phyloP scores from a whole-genome alignment of 2,888 invertebrate species.

The Aphodius sticticus region DNA sequence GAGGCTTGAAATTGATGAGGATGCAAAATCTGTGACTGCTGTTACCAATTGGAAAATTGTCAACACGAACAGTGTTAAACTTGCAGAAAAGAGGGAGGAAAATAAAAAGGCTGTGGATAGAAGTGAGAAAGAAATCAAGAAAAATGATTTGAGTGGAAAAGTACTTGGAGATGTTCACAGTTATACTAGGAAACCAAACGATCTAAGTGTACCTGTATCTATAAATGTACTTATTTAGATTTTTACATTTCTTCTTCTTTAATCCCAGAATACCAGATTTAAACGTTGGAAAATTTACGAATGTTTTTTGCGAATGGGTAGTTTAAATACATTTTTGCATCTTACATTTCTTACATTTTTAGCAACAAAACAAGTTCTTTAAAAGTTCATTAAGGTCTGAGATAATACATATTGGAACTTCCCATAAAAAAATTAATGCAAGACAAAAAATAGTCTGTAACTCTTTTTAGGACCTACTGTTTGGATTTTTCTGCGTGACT shows the following conservation, averaged over 20 bases:
- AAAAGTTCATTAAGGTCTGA: no score
- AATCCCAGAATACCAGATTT: no score
- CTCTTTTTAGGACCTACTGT: conserved; percentile 56
- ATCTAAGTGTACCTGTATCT: not conserved
- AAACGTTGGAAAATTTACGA: no score
- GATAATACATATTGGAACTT: no score
- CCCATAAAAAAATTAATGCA: no score
- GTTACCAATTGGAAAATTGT: not conserved
- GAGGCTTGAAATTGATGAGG: not conserved
- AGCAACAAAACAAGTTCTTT: no score
- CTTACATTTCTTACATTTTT: no score
- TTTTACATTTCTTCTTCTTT: no score
- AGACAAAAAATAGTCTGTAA: not conserved
- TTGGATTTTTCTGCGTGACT: conserved; percentile 62
- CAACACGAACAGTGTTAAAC: not conserved
- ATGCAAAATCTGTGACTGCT: not conserved
- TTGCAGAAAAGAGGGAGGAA: not conserved
- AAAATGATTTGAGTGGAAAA: not conserved
- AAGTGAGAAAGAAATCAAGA: conserved; percentile 18
- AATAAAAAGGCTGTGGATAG: not conserved
- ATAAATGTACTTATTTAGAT: not conserved
- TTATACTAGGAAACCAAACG: not conserved
- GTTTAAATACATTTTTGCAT: no score
- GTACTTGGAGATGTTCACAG: not conserved
- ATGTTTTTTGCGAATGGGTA: no score